Base-by-base conservation (phyloP, 1,140 invertebrate genomes). In the Anthonomus grandis region DNA sequence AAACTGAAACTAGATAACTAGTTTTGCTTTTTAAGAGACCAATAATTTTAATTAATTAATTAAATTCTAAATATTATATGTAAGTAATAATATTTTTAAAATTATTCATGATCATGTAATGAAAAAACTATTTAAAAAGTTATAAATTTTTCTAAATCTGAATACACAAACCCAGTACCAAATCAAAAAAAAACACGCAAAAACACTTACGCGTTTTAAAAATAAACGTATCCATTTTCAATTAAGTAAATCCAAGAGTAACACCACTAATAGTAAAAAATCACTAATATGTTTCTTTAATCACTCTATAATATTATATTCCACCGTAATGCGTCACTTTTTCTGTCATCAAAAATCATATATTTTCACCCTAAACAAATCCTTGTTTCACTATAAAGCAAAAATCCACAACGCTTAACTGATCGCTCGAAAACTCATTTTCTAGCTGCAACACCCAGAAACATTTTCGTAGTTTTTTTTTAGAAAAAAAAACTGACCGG, bases 301-400 rank as follows among this genome's bases (percentile, higher is more conserved):
- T 18, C 50, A 53, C 39, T 13, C 1, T 19, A 53, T 31, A 39
- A 13, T 12, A 44, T 44, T 17, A 25, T 25, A 53, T 44, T 27
- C 39, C 39, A 53, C 18, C 31, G 41, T 53, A 31, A 44, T 53
- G 50, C 39, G 25, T 38, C 50, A 53, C 50, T 53, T 42, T 44
- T 44, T 48, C 27, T 48, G 17, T 36, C 46, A 8, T 27, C 18
- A 15, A 36, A 24, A 15, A 22, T 19, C 21, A 18, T 5, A 18
- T 37, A 12, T 21, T 37, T 44, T 53, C 50, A 38, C 36, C 39
- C 36, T 53, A 17, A 21, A 3, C 25, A 38, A 51, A 13, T 38
- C 36, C 17, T 13, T 39, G 34, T 21, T 22, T 6, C 21, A 36
- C 38, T 15, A 13, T 5, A 21, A 19, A 48, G 25, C 1, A 34